Base-by-base conservation (phyloP, 2,888 invertebrate species). In the Scaptomyza polygonia region DNA sequence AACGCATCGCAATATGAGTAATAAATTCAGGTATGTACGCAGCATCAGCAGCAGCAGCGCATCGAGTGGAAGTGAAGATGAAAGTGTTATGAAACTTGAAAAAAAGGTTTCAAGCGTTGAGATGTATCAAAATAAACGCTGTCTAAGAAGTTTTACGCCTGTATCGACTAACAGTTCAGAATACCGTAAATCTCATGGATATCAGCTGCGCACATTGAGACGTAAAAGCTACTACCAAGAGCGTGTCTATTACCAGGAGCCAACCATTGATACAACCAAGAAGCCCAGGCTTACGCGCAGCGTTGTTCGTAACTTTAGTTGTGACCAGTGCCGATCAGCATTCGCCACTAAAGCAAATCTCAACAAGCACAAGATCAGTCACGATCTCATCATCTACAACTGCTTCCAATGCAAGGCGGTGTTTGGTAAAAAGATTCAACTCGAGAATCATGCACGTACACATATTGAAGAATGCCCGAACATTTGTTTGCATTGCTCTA, bases 331-430 rank as follows among this genome's bases (percentile, higher is more conserved):
- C 39, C 1, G 1, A 1, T 5, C 8, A 18, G n/a, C 21, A 30
- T 62, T 48, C 14, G 9, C 14, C 3, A 5, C 47, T 12, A 12
- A 2, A 0, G 2, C 7, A 1, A 42, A 25, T 18, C 29, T 65
- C 0, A 25, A 18, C 14, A 29, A 3, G 5, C 66, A 67, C 25
- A 25, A 54, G 18, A 2, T 9, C 2, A 43, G 44, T 12, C 21
- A 4, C 6, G 27, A 18, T 9, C 14, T 40, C 11, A 27, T 7
- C 11, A 3, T 2, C 16, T 52, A 42, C 9, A 36, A 56, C 12
- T 68, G 68, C 8, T 7, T 36, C 0, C 36, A 67, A 3, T 48
- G 68, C 42, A 32, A 42, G 5, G 16, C 51, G 12, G 0, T 25
- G 5, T 64, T 48, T 39, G 16, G n/a, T 16, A 39, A 40, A 0